phyloP scores from a whole-genome alignment of 1,140 invertebrate genomes.

The Drosophila burlai region DNA sequence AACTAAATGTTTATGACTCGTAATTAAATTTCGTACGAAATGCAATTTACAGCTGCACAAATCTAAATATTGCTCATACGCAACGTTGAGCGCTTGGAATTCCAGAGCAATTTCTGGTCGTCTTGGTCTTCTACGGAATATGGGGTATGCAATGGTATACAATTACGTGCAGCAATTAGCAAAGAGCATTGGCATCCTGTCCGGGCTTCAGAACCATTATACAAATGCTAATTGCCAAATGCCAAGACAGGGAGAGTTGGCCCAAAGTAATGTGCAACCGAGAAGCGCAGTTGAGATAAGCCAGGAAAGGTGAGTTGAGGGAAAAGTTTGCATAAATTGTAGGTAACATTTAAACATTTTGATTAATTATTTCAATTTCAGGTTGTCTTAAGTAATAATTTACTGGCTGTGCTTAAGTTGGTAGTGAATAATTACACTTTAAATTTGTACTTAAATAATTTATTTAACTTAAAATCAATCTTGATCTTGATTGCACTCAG shows the following conservation, averaged over 20 bases:
- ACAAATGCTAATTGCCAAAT: conserved; percentile 48
- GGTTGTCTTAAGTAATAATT: not conserved
- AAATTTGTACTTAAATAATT: not conserved
- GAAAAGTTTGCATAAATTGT: conserved; percentile 10
- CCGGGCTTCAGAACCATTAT: conserved; percentile 15
- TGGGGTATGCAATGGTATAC: conserved; percentile 3
- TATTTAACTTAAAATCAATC: not conserved
- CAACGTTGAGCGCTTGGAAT: conserved; percentile 59
- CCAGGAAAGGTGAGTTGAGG: not conserved
- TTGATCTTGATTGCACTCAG: not conserved
- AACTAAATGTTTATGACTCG: conserved; percentile 49
- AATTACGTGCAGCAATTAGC: conserved; percentile 41
- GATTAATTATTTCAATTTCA: conserved; percentile 1
- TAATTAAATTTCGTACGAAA: conserved; percentile 73
- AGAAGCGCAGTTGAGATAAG: conserved; percentile 1
- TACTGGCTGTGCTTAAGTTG: not conserved
- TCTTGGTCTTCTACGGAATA: conserved; percentile 3
- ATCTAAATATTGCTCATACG: conserved; percentile 75
- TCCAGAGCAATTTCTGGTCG: conserved; percentile 7
- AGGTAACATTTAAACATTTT: not conserved
- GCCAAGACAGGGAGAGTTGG: conserved; percentile 5
- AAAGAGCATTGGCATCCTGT: not conserved
- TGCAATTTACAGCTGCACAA: conserved; percentile 70
- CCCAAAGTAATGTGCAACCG: conserved; percentile 25
- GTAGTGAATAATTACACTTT: not conserved